These are phyloP conservation scores for Prorops nasuta DNA, from an alignment of 1,140 invertebrate genomes.

Conservation along the genomic window DNA sequence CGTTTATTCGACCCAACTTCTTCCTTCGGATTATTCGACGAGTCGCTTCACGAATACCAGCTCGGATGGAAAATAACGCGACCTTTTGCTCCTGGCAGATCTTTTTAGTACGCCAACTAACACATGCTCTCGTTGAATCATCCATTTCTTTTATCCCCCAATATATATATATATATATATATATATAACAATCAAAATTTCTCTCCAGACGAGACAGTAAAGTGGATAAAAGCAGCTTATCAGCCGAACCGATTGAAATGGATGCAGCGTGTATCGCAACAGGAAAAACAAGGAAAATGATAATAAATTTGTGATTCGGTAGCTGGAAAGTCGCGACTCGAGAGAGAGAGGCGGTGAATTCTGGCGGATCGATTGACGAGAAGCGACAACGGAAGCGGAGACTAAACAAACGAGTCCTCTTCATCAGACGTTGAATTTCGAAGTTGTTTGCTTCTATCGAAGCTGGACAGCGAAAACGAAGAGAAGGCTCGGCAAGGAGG, in stretches of 20 bases:
- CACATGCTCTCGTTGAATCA: constrained; percentile 11
- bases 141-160: neutral
- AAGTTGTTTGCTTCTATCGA: constrained; percentile 46
- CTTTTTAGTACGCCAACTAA: constrained; percentile 31
- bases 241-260: neutral
- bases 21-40: constrained; percentile 47
- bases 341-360: neutral
- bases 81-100: constrained; percentile 53
- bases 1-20: constrained; percentile 45
- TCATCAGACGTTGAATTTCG: constrained; percentile 45
- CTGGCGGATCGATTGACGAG: neutral
- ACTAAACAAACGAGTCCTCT: constrained; percentile 44
- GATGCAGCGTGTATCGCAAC: neutral
- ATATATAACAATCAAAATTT: too few species aligned
- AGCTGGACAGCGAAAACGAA: constrained; percentile 16
- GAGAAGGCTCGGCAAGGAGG: constrained; percentile 2
- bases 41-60: constrained; percentile 40
- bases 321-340: too few species aligned
- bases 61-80: constrained; percentile 56
- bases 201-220: too few species aligned
- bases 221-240: too few species aligned
- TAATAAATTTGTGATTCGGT: too few species aligned
- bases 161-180: neutral
- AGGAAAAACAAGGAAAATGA: neutral
- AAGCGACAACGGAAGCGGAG: constrained; percentile 17